Base-by-base conservation (phyloP, 1,140 invertebrate genomes). In the Drosophila takahashii region DNA sequence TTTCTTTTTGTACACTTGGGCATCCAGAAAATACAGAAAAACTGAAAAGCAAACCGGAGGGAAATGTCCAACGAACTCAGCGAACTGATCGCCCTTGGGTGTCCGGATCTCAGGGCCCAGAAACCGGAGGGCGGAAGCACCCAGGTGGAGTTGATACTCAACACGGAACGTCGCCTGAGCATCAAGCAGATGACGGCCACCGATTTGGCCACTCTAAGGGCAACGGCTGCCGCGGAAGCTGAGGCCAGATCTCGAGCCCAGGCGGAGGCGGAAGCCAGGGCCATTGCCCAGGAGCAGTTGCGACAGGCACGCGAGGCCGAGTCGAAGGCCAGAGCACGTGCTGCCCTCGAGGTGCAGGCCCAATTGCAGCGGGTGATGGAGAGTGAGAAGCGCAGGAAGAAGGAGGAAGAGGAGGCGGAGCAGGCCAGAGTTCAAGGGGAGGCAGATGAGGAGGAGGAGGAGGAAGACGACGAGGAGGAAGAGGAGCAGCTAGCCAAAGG, bases 101-200 rank as follows among this genome's bases (percentile, higher is more conserved):
- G 90, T 69, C 80, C 90, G 41, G 90, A 91, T 59, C 79, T 91
- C 3, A 56, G 36, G 13, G n/a, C 81, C 3, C 73, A 76, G 48
- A 71, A 57, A 42, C 54, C 62, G 7, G 51, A 70, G 45, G 69
- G 74, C 39, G 57, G 44, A 15, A 69, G 66, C 36, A 64, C 60
- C 54, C 60, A 90, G 56, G 56, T 80, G 27, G 75, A 86, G 41
- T 56, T 87, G 44, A 69, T 91, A 16, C 58, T 84, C 32, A 70
- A 87, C 27, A 54, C 79, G 11, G 75, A 91, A 60, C 90, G 90
- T 6, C 86, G 90, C 15, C 65, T 91, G 7, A 91, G 90, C 69
- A 89, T 89, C 16, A 91, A 90, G 73, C 90, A 91, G 54, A 91
- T 91, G 90, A 91, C 90, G 15, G 90, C 90, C 72, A 91, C 90